These are phyloP conservation scores for Drosophila paracracens DNA, from an alignment of 2,888 invertebrate genomes.

Conservation along the genomic window DNA sequence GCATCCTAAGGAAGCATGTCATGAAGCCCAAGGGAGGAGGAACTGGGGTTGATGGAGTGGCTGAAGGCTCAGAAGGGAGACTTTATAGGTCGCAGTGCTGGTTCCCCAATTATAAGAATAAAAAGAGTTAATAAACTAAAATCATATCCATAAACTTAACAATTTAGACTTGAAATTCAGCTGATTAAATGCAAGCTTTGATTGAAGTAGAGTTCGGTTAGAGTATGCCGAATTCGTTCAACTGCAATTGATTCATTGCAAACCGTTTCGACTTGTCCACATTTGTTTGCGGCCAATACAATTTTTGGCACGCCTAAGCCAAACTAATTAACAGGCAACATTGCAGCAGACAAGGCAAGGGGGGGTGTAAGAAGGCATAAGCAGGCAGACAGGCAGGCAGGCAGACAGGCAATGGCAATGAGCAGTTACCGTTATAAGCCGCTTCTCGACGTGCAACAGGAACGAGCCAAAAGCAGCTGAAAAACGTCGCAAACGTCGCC, in stretches of 20 bases:
- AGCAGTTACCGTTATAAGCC: slow-evolving; percentile 61
- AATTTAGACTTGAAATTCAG: background rate
- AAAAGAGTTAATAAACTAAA: background rate
- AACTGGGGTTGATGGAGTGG: no score
- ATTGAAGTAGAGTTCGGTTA: background rate
- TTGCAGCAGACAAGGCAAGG: background rate
- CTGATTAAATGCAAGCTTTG: background rate
- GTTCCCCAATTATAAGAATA: no score
- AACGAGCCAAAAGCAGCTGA: slow-evolving; percentile 51
- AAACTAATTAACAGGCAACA: slow-evolving; percentile 65
- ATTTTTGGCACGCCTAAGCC: slow-evolving; percentile 66
- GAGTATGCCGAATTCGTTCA: slow-evolving; percentile 13
- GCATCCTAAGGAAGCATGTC: no score
- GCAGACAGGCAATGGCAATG: slow-evolving; percentile 47
- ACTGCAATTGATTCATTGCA: slow-evolving; percentile 1
- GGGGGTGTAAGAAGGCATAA: background rate
- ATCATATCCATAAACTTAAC: background rate
- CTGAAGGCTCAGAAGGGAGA: no score
- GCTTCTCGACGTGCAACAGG: slow-evolving; percentile 20
- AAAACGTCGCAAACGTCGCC: slow-evolving; percentile 4
- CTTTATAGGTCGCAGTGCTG: no score
- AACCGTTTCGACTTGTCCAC: slow-evolving; percentile 46
- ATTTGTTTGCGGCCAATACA: slow-evolving; percentile 55
- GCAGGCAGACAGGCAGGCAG: background rate
- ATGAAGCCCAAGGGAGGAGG: no score